Percentiles rank a stretch among this genome's conserved stretches.
phyloP scores from a whole-genome alignment of 2,797 vertebrate genomes.

The Glossophaga mutica region DNA sequence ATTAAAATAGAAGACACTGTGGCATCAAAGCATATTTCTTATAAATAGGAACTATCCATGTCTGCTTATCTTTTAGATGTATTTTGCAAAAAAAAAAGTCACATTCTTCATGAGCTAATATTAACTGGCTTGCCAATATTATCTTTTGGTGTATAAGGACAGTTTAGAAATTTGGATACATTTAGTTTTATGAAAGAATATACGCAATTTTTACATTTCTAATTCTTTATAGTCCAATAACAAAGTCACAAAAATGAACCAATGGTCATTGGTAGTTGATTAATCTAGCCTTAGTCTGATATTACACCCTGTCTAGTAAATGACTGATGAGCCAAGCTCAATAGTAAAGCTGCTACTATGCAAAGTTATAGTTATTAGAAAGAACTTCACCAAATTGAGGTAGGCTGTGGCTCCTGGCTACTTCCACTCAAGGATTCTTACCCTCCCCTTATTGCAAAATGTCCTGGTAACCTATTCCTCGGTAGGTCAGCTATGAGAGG shows the following conservation, averaged over 20 bases:
- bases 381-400: not conserved
- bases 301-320: not conserved
- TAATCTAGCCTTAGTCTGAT: not conserved
- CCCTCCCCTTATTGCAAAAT: not conserved
- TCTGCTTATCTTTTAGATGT: not conserved
- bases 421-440: not conserved
- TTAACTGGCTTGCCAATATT: fast-evolving
- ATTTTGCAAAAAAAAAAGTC: not conserved
- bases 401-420: not conserved
- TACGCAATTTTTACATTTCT: not conserved
- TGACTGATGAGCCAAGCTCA: not conserved
- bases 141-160: not conserved
- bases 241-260: not conserved
- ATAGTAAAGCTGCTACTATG: not conserved
- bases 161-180: not conserved
- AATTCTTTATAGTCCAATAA: not conserved
- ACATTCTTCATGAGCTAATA: not conserved
- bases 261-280: not conserved
- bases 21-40: not conserved
- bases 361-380: not conserved
- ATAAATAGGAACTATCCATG: not conserved
- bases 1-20: not conserved
- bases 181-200: not conserved
- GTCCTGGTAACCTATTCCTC: not conserved
- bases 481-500: not conserved